Conservation (phyloP, 92 coral and sea anemone species). For the Epizoanthus stellaris region DNA sequence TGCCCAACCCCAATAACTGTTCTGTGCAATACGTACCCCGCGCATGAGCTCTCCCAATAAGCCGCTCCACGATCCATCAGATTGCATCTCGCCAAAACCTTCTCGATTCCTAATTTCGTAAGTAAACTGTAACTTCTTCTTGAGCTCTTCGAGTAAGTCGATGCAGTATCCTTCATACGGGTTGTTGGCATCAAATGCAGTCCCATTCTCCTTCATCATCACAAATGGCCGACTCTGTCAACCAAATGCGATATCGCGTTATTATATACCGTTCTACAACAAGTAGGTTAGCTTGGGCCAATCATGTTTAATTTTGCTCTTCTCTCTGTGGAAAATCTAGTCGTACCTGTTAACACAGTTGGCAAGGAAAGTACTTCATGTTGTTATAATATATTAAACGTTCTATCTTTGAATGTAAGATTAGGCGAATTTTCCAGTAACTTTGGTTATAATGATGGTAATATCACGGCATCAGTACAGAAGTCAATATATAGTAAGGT, state of each 20-base stretch:
- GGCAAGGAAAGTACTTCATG: too few relatives aligned
- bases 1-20: too few relatives aligned
- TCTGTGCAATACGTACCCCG: constrained; percentile 44
- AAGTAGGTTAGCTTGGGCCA: too few relatives aligned
- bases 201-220: constrained; percentile 52
- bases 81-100: constrained; percentile 55
- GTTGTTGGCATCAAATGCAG: constrained; percentile 17
- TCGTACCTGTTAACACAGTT: too few relatives aligned
- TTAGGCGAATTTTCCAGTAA: too few relatives aligned
- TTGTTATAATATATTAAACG: too few relatives aligned
- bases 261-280: background rate
- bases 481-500: background rate
- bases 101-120: constrained; percentile 62
- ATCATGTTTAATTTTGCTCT: too few relatives aligned
- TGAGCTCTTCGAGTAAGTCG: constrained; percentile 72
- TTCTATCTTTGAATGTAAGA: too few relatives aligned
- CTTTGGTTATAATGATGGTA: too few relatives aligned
- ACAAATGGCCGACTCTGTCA: constrained; percentile 78
- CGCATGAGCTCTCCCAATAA: constrained; percentile 80
- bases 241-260: background rate
- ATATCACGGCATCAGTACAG: too few relatives aligned
- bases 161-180: constrained; percentile 86
- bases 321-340: background rate
- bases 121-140: constrained; percentile 73
- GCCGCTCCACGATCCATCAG: constrained; percentile 75